phyloP scores from a whole-genome alignment of 1,140 invertebrate species.

The Agrypnia vestita region DNA sequence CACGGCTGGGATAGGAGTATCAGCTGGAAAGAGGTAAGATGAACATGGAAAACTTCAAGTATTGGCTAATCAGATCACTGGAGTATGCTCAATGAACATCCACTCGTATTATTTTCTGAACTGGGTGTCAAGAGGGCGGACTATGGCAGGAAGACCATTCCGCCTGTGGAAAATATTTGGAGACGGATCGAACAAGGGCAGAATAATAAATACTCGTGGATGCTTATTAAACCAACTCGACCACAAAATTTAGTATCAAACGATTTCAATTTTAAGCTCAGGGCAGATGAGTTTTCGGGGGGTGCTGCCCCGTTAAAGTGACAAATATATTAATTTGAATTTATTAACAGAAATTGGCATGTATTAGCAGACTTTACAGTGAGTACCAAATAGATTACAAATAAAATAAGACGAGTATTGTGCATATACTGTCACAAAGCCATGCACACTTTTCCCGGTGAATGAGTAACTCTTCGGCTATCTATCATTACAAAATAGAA shows the following conservation, averaged over 20 bases:
- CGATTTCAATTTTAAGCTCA: constrained; percentile 21
- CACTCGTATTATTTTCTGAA: constrained; percentile 40
- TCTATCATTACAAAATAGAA: constrained; percentile 50
- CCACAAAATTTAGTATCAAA: constrained; percentile 15
- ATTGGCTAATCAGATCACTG: background rate
- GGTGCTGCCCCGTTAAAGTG: constrained; percentile 67
- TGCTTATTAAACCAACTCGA: constrained; percentile 50
- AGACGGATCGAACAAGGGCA: constrained; percentile 37
- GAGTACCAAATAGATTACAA: constrained; percentile 51
- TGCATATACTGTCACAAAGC: constrained; percentile 58
- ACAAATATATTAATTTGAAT: constrained; percentile 64
- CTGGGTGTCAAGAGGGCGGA: constrained; percentile 4
- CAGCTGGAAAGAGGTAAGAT: constrained; percentile 65
- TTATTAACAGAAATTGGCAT: constrained; percentile 60
- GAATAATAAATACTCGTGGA: constrained; percentile 47
- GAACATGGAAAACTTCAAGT: constrained; percentile 54
- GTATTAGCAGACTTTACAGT: constrained; percentile 58
- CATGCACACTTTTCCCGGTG: constrained; percentile 56
- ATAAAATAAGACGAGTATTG: constrained; percentile 53
- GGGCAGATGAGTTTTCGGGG: constrained; percentile 67
- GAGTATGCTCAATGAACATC: constrained; percentile 46
- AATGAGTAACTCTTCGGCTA: constrained; percentile 34
- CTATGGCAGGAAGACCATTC: constrained; percentile 41
- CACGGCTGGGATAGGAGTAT: constrained; percentile 74
- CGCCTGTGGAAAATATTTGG: constrained; percentile 42